Base-by-base conservation (phyloP, 2,113 vertebrate species). In the Macroglossus sobrinus region DNA sequence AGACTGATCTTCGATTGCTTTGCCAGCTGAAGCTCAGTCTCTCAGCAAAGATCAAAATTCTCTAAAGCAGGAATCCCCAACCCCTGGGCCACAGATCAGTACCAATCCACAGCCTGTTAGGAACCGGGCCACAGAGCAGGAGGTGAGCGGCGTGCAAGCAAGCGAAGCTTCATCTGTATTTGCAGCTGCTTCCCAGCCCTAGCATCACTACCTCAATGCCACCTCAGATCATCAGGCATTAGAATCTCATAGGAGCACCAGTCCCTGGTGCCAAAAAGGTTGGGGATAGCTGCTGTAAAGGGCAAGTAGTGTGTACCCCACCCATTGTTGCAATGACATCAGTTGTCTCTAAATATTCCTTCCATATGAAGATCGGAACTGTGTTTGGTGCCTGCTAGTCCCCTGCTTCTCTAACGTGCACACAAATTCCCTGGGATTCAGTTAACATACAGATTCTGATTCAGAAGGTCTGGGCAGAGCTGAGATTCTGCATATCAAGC, bases 321-420 rank as follows among this genome's bases (percentile, higher is more conserved):
- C 98, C 98, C 14, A 98, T 98, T 89, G 98, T 98, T 98, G 99
- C 35, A 99, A 98, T 99, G 99, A 99, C 97, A 98, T 98, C 75
- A 99, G 97, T 9, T 99, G 98, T 97, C 98, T 99, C 94, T 99
- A 99, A 12, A 99, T 98, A 4, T 97, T 98, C 72, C 97, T 98
- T 8, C 98, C 98, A 4, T 98, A 98, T 95, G 99, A 98, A 4
- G 99, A 98, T 98, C 99, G 95, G 94, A 99, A 98, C 98, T 99
- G 98, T 66, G 33, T 26, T 15, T 55, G 80, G 15, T 63, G 66
- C 47, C 19, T 45, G 40, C 64, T 68, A 74, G 6, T 16, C 30
- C 50, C 45, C 18, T 28, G 40, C 33, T 53, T 61, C 71, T 84
- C 57, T 19, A 75, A 33, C 1, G 0, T 28, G 28, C 45, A 64